Percentiles rank a stretch among this genome's conserved stretches.
phyloP scores from a whole-genome alignment of 2,888 invertebrate species.

The Polyploca ridens region DNA sequence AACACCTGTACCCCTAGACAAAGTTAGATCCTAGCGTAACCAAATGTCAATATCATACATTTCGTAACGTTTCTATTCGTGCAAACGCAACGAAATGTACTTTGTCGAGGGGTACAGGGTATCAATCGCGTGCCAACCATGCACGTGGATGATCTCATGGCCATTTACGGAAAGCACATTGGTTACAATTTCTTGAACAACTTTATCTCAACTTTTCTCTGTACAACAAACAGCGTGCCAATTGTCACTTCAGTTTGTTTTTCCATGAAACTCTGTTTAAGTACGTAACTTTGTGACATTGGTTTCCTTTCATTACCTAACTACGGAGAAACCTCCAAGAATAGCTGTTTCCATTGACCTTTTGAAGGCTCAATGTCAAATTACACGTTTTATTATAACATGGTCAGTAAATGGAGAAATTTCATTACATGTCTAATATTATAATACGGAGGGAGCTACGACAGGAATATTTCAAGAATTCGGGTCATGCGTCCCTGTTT shows the following conservation, averaged over 20 bases:
- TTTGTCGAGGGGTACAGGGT: too few relatives aligned
- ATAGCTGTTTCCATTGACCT: neutral
- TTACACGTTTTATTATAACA: too few relatives aligned
- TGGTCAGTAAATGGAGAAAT: neutral
- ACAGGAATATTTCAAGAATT: neutral
- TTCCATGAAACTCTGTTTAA: conserved; percentile 3
- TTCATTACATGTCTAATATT: neutral
- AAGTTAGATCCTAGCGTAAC: too few relatives aligned
- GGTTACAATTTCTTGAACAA: neutral
- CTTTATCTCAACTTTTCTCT: neutral
- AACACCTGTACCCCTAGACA: too few relatives aligned
- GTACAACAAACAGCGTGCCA: neutral
- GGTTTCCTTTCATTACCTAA: neutral
- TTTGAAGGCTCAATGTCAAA: neutral
- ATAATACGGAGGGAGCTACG: neutral
- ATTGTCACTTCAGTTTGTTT: conserved; percentile 1
- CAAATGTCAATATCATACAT: too few relatives aligned
- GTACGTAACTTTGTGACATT: neutral
- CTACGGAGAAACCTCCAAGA: neutral
- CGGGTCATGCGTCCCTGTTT: neutral
- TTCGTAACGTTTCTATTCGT: too few relatives aligned
- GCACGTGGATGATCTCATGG: too few relatives aligned
- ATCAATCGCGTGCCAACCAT: too few relatives aligned
- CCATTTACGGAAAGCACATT: neutral
- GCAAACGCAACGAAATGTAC: too few relatives aligned